These are phyloP conservation scores for Crypturellus undulatus DNA, from an alignment of 2,113 vertebrate genomes.

Conservation along the genomic window DNA sequence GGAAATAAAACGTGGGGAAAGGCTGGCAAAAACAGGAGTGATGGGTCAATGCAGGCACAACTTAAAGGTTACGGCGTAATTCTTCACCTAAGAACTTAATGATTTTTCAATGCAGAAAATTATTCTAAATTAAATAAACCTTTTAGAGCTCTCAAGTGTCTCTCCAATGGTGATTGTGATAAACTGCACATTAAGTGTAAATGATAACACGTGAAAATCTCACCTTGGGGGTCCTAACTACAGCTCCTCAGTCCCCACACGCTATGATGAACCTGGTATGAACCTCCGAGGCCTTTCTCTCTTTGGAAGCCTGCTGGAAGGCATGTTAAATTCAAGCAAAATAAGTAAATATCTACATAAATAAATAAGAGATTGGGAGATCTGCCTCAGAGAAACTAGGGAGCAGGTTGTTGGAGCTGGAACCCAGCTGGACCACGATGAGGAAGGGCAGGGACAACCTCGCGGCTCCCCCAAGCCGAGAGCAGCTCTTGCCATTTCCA, in stretches of 20 bases:
- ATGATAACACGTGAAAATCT: neutral
- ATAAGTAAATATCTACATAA: neutral
- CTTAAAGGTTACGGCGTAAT: neutral
- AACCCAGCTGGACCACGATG: neutral
- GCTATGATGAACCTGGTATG: neutral
- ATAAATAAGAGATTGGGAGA: neutral
- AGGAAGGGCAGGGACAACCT: constrained; percentile 20
- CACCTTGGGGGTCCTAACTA: neutral
- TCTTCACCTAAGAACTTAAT: neutral
- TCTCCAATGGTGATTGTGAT: neutral
- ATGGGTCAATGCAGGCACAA: neutral
- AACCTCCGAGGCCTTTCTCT: neutral
- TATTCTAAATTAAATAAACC: neutral
- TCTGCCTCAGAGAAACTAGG: neutral
- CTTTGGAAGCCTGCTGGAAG: neutral
- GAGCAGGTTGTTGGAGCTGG: neutral
- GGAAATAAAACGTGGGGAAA: neutral
- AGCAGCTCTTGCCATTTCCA: neutral
- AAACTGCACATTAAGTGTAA: neutral
- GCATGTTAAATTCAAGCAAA: neutral
- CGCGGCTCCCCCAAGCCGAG: constrained; percentile 36
- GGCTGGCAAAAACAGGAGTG: neutral
- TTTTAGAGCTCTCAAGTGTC: neutral
- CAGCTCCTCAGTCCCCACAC: accelerated
- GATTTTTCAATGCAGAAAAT: neutral